Base-by-base conservation (phyloP, 2,888 invertebrate genomes). In the Synanthedon vespiformis region DNA sequence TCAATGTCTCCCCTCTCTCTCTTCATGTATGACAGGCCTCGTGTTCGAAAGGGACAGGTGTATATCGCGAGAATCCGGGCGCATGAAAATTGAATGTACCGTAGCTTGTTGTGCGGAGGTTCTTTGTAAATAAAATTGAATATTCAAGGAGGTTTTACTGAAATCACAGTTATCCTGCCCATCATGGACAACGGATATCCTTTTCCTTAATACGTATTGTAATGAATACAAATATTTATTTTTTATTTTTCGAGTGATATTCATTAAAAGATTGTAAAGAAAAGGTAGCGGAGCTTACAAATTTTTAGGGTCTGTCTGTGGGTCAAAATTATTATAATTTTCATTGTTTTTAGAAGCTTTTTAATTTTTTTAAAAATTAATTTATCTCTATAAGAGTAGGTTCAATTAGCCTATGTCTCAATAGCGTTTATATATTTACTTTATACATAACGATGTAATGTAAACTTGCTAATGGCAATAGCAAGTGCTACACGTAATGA, bases 121-220 rank as follows among this genome's bases (percentile, higher is more conserved):
- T 74, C 79, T 80, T 80, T 80, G 81, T 80, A 74, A 80, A 80
- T 77, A 81, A 80, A 83, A 86, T 85, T 82, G 80, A 81, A 84
- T 84, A 86, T 84, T 82, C 82, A 82, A 73, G 74, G 68, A 75
- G 80, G 75, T 72, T 72, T 72, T 72, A 63, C 58, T 70, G 69
- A 83, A 86, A 86, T 86, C 86, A 77, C 80, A 65, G 78, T 71
- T 74, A 74, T 72, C 70, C 69, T 56, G 62, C 65, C 63, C 60
- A 57, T 64, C 68, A 67, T 62, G 75, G 77, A 74, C 73, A 65
- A 58, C 51, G 57, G 54, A 51, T 57, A 51, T 52, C 60, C 60
- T 18, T 40, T 56, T 53, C 3, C 2, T 49, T 58, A 69, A 68
- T 72, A 67, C 70, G 65, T 72, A 50, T 67, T 4, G 18, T 51